Conservation (phyloP, 2,888 invertebrate species). For the Pollenia amentaria region DNA sequence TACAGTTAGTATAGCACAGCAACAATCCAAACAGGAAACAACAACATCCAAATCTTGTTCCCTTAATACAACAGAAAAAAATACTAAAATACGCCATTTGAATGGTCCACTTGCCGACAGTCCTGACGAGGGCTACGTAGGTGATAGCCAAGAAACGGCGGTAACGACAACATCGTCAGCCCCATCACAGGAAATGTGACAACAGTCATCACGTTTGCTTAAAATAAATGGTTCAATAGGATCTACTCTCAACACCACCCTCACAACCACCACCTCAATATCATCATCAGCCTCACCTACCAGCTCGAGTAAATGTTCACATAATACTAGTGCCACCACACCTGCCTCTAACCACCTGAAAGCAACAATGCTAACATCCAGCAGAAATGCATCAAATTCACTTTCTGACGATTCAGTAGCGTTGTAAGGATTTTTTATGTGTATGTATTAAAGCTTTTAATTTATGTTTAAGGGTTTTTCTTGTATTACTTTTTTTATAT, state of each 20-base stretch:
- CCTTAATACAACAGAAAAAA: slow-evolving; percentile 78
- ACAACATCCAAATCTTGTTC: slow-evolving; percentile 44
- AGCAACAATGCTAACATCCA: slow-evolving; percentile 50
- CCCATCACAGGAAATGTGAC: slow-evolving; percentile 88
- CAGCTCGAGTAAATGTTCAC: slow-evolving; percentile 55
- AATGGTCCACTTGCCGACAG: slow-evolving; percentile 88
- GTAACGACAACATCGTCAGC: slow-evolving; percentile 79
- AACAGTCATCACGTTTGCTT: slow-evolving; percentile 74
- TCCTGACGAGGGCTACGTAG: slow-evolving; percentile 95
- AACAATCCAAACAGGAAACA: slow-evolving; percentile 68
- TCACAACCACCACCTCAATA: slow-evolving; percentile 58
- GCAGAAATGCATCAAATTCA: slow-evolving; percentile 56
- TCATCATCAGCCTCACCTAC: slow-evolving; percentile 57
- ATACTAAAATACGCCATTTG: slow-evolving; percentile 85
- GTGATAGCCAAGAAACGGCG: slow-evolving; percentile 87
- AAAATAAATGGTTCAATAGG: slow-evolving; percentile 56
- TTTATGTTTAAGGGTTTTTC: slow-evolving; percentile 33
- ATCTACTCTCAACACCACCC: slow-evolving; percentile 38
- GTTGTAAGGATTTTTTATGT: slow-evolving; percentile 57
- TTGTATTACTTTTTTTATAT: background rate
- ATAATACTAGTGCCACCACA: slow-evolving; percentile 57
- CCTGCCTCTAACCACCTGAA: slow-evolving; percentile 70
- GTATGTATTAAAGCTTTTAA: slow-evolving; percentile 32
- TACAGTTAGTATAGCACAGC: slow-evolving; percentile 67
- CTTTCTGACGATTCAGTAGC: slow-evolving; percentile 70